Evolutionary conservation across 1,140 invertebrate species (phyloP).

Genomic region (Drosophila nikananu): DNA sequence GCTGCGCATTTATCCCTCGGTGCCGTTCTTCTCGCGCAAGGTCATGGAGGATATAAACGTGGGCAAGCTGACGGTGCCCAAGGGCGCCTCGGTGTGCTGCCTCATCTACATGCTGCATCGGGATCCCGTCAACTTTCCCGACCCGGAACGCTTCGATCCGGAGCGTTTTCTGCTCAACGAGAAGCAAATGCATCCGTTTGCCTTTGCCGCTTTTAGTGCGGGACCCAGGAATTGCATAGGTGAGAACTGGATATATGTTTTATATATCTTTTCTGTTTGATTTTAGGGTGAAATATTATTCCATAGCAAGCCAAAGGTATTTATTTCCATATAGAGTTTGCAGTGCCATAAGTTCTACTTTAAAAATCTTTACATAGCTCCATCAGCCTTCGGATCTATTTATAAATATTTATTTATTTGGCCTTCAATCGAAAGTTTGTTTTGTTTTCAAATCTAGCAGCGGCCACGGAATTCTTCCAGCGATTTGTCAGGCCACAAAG

Average conservation of each 20-base stretch:
- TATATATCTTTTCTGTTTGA: too few relatives aligned
- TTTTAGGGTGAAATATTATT: too few relatives aligned
- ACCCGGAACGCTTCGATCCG: slow-evolving; percentile 90
- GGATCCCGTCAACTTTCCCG: slow-evolving; percentile 87
- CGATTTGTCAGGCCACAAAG: neutral
- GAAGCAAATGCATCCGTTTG: slow-evolving; percentile 85
- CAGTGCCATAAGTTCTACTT: too few relatives aligned
- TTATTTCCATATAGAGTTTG: too few relatives aligned
- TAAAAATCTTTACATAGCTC: too few relatives aligned
- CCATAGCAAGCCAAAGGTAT: neutral
- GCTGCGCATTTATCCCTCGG: slow-evolving; percentile 89
- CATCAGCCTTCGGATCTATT: neutral
- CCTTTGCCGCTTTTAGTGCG: slow-evolving; percentile 89
- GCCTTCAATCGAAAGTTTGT: neutral
- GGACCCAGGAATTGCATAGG: slow-evolving; percentile 90
- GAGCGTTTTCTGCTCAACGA: slow-evolving; percentile 88
- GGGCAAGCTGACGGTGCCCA: slow-evolving; percentile 85
- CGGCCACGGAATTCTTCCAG: neutral
- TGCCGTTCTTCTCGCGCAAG: slow-evolving; percentile 88
- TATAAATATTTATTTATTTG: neutral
- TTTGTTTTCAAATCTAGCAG: slow-evolving; percentile 16
- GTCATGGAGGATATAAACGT: slow-evolving; percentile 86
- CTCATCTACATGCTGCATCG: slow-evolving; percentile 87
- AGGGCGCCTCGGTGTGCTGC: slow-evolving; percentile 85
- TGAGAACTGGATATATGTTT: slow-evolving; percentile 59